Evolutionary conservation across 1,140 invertebrate genomes (phyloP), one percentile per base, ranked within the genome.

Genomic region (Rhyacophila brunnea): DNA sequence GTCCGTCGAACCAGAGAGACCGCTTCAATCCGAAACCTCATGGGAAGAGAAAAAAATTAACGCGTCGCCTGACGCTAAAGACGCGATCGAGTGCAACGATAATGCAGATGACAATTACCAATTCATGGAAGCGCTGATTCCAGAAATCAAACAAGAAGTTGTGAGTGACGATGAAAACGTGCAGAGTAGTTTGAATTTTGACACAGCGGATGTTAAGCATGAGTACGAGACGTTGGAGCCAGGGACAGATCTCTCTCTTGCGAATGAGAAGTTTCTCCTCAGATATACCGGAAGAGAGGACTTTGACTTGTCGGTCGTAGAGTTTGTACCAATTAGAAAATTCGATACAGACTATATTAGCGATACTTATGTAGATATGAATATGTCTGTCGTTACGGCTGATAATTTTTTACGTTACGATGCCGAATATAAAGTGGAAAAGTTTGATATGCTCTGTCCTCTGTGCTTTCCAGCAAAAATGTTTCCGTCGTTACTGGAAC

Each of bases 251-350:
- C 36, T 49, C 1, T 44, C 51, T 7, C 10, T 54, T 1, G 42
- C 58, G 34, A 67, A 65, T 55, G 67, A 70, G 40, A 61, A 56
- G 20, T 58, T 58, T 43, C 56, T 68, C 36, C 67, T 69, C 19
- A 52, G 44, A 20, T 77, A 74, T 58, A 68, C 69, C 54, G 74
- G 74, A 6, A 68, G 71, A 51, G 71, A 76, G 64, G 75, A 77
- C 56, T 77, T 75, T 70, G 77, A 79, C 68, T 66, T 75, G 1
- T 78, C 75, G 20, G 51, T 69, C 20, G 70, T 69, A 45, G 75
- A 79, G 57, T 54, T 78, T 13, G 65, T 79, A 19, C 34, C 74
- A 3, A 34, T 77, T 32, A 66, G 74, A 35, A 72, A 73, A 58
- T 69, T 68, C 51, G 76, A 73, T 51, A 71, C 68, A 64, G 70